These are phyloP conservation scores for Cantharis lateralis DNA, from an alignment of 2,888 invertebrate species.

Conservation along the genomic window DNA sequence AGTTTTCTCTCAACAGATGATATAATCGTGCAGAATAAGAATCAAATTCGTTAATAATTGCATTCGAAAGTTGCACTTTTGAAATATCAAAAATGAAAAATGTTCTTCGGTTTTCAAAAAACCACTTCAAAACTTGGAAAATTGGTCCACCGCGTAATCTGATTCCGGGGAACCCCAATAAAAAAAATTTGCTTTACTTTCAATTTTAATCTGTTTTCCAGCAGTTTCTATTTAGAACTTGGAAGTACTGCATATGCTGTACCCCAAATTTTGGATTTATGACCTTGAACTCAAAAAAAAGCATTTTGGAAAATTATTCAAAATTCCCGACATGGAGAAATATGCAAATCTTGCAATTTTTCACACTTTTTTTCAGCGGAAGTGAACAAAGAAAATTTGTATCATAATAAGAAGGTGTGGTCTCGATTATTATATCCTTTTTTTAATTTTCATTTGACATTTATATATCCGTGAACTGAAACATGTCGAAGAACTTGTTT, in stretches of 20 bases:
- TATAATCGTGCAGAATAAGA: not conserved
- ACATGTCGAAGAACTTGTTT: not conserved
- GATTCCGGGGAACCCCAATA: not conserved
- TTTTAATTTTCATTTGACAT: slow-evolving; percentile 11
- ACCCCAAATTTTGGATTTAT: too few relatives aligned
- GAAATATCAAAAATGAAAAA: not conserved
- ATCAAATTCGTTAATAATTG: not conserved
- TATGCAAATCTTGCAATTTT: not conserved
- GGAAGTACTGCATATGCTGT: too few relatives aligned
- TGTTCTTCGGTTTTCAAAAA: not conserved
- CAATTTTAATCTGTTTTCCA: too few relatives aligned
- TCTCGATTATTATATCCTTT: not conserved
- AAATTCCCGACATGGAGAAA: not conserved
- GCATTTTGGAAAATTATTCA: not conserved
- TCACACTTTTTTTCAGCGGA: not conserved
- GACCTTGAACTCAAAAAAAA: not conserved
- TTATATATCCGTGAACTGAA: slow-evolving; percentile 5
- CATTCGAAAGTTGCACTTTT: not conserved
- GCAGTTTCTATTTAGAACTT: too few relatives aligned
- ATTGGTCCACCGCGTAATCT: not conserved
- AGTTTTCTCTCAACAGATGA: not conserved
- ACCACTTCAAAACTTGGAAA: not conserved
- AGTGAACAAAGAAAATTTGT: not conserved
- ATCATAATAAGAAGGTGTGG: slow-evolving; percentile 7
- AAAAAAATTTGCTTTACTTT: too few relatives aligned